Evolutionary conservation across 2,888 invertebrate species (phyloP).

Genomic region (Eupithecia subfuscata): DNA sequence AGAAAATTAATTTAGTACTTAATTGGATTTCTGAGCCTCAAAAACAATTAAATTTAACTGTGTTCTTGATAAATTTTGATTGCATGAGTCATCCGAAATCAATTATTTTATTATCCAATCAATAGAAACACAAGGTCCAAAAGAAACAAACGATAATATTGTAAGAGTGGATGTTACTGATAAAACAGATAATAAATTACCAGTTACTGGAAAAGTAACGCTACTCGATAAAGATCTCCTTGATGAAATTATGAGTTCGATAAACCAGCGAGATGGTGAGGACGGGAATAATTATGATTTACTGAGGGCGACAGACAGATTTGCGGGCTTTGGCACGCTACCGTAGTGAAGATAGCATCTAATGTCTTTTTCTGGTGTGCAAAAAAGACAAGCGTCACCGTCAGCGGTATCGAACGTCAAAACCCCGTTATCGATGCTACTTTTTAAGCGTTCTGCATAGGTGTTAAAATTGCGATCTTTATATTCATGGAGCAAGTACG

Average conservation of each 20-base stretch:
- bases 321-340: conserved; percentile 32
- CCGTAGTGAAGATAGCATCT: conserved; percentile 7
- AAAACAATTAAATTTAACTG: conserved; percentile 16
- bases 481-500: neutral
- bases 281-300: conserved; percentile 26
- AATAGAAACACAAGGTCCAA: conserved; percentile 1
- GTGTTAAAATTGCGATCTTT: neutral
- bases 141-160: conserved; percentile 5
- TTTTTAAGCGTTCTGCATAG: conserved; percentile 20
- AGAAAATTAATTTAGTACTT: conserved; percentile 26
- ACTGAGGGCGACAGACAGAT: conserved; percentile 20
- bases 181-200: conserved; percentile 12
- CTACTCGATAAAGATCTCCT: conserved; percentile 21
- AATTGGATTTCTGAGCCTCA: conserved; percentile 26
- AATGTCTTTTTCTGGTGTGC: conserved; percentile 14
- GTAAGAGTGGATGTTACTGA: neutral
- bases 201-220: conserved; percentile 6
- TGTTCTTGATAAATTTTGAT: conserved; percentile 18
- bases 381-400: conserved; percentile 8
- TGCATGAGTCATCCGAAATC: conserved; percentile 25
- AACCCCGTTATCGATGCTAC: conserved; percentile 31
- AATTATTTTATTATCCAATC: conserved; percentile 19
- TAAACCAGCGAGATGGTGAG: conserved; percentile 29
- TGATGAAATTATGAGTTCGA: conserved; percentile 36
- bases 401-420: conserved; percentile 9